Conservation (phyloP, 1,140 invertebrate genomes). For the Phthorimaea operculella region DNA sequence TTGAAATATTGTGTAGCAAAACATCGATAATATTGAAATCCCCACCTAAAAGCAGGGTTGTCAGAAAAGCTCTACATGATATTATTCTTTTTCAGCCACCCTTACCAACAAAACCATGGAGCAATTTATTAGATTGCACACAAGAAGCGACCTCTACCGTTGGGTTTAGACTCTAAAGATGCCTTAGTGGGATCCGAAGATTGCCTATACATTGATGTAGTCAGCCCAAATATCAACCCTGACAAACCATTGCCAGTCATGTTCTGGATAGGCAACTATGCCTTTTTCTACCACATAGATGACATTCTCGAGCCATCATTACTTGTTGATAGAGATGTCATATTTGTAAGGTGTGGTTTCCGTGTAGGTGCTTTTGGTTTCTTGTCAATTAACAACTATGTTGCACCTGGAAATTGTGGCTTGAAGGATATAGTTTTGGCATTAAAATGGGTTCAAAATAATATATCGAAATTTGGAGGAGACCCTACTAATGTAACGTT, state of each 20-base stretch:
- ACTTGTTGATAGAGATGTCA: constrained; percentile 39
- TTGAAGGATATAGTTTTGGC: constrained; percentile 72
- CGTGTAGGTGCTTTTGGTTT: too few species aligned
- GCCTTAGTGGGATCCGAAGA: constrained; percentile 42
- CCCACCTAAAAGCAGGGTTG: too few species aligned
- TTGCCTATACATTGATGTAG: constrained; percentile 49
- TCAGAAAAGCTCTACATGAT: too few species aligned
- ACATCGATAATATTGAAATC: too few species aligned
- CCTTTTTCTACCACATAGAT: too few species aligned
- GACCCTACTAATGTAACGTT: constrained; percentile 72
- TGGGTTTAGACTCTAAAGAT: constrained; percentile 16
- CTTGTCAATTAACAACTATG: too few species aligned
- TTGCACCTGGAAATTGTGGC: constrained; percentile 71
- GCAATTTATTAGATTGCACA: constrained; percentile 38
- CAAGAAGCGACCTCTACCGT: constrained; percentile 27
- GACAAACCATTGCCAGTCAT: too few species aligned
- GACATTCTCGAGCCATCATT: too few species aligned
- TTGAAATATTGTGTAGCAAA: too few species aligned
- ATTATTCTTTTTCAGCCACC: constrained; percentile 48
- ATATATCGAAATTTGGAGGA: constrained; percentile 71
- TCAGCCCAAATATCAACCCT: constrained; percentile 34
- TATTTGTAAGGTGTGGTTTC: constrained; percentile 48
- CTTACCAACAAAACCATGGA: constrained; percentile 32
- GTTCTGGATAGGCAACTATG: too few species aligned
- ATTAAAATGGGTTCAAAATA: too few species aligned